phyloP scores from a whole-genome alignment of 2,888 invertebrate species.

The Catocala nupta region DNA sequence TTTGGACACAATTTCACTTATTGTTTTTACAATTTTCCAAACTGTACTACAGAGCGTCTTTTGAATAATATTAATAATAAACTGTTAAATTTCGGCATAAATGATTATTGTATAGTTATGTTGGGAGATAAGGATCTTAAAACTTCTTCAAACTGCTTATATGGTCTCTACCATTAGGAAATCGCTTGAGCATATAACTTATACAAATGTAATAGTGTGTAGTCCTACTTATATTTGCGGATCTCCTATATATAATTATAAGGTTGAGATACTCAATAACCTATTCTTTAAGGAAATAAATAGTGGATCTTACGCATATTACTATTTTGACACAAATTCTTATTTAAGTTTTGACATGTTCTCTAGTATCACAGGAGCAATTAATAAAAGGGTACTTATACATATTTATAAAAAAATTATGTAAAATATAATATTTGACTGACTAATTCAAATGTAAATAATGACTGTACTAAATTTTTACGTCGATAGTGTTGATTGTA shows the following conservation, averaged over 20 bases:
- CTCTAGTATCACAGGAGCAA: background rate
- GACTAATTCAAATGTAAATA: too few species aligned
- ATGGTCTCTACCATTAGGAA: background rate
- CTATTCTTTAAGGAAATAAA: background rate
- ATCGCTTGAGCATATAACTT: background rate
- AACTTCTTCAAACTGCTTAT: background rate
- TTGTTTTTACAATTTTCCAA: too few species aligned
- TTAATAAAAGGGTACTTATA: background rate
- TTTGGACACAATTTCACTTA: too few species aligned
- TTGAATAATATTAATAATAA: too few species aligned
- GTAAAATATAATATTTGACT: background rate
- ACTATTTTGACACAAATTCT: background rate
- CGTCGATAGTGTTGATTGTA: too few species aligned
- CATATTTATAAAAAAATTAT: background rate
- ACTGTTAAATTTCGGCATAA: too few species aligned
- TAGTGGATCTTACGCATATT: background rate
- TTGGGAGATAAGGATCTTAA: background rate
- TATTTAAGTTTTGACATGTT: conserved; percentile 3
- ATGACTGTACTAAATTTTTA: too few species aligned
- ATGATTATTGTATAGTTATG: conserved; percentile 18
- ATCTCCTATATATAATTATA: background rate
- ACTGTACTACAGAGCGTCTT: too few species aligned
- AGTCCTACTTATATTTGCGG: conserved; percentile 8
- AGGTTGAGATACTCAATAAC: background rate
- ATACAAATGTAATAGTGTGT: conserved; percentile 2